These are phyloP conservation scores for Isichthys henryi DNA, from an alignment of 2,113 vertebrate genomes.

Conservation along the genomic window DNA sequence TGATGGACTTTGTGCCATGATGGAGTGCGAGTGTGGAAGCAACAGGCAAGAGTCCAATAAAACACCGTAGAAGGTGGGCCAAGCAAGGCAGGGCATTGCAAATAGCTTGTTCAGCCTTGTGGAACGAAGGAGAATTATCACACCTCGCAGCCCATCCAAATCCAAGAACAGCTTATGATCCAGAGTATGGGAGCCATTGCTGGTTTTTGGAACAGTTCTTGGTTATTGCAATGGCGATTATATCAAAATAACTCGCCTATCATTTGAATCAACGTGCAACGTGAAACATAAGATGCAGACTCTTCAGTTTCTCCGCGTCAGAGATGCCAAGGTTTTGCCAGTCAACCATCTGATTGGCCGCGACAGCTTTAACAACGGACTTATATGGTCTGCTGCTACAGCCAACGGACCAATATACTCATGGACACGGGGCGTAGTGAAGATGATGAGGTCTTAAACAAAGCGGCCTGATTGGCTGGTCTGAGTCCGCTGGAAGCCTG, in stretches of 20 bases:
- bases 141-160: not conserved
- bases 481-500: not conserved
- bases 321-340: constrained; percentile 17
- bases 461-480: not conserved
- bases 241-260: not conserved
- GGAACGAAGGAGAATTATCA: not conserved
- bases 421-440: not conserved
- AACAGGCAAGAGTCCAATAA: not conserved
- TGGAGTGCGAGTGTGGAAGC: not conserved
- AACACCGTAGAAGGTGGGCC: not conserved
- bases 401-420: constrained; percentile 13
- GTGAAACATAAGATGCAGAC: not conserved
- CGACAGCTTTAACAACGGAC: constrained; percentile 6
- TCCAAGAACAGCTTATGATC: not conserved
- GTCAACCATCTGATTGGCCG: constrained; percentile 18
- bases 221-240: not conserved
- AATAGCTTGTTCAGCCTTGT: not conserved
- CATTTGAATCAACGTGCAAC: not conserved
- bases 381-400: constrained; percentile 1
- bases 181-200: not conserved
- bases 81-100: not conserved
- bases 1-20: not conserved
- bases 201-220: not conserved
- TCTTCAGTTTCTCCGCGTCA: constrained; percentile 8
- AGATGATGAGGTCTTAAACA: not conserved